phyloP scores from a whole-genome alignment of 2,113 vertebrate genomes.

The Prinia subflava region DNA sequence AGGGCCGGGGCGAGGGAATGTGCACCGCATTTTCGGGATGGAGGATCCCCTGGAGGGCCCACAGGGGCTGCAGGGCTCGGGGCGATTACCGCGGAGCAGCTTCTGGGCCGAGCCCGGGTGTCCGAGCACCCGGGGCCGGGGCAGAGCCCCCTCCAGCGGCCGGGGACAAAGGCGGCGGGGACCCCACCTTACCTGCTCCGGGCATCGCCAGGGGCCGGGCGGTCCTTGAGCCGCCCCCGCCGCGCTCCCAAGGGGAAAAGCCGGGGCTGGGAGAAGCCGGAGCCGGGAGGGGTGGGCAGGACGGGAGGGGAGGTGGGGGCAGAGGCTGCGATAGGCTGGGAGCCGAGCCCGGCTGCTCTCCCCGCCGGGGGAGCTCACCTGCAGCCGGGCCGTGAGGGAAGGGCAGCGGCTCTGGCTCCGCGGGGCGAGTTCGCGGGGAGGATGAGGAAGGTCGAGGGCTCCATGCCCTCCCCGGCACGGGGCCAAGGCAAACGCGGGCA shows the following conservation, averaged over 20 bases:
- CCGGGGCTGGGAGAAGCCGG: not conserved
- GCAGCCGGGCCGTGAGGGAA: not conserved
- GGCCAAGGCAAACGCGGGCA: not conserved
- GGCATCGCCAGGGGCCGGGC: accelerated
- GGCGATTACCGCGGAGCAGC: not conserved
- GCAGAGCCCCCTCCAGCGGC: not conserved
- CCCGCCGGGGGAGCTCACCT: not conserved
- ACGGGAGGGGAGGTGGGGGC: not conserved
- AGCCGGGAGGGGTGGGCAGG: not conserved
- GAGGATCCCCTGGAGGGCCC: not conserved
- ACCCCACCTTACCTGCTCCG: not conserved
- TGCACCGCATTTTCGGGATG: accelerated
- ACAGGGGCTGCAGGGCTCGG: not conserved
- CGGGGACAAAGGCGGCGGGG: accelerated
- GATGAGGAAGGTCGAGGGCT: not conserved
- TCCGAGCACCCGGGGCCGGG: not conserved
- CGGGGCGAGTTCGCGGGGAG: not conserved
- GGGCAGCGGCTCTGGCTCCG: accelerated
- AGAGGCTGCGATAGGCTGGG: not conserved
- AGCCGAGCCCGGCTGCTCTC: not conserved
- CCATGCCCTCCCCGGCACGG: not conserved
- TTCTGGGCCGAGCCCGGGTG: not conserved
- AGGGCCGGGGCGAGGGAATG: not conserved
- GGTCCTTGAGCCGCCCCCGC: not conserved
- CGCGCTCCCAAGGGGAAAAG: not conserved